phyloP scores from a whole-genome alignment of 2,113 vertebrate species.

The Syrrhaptes paradoxus region DNA sequence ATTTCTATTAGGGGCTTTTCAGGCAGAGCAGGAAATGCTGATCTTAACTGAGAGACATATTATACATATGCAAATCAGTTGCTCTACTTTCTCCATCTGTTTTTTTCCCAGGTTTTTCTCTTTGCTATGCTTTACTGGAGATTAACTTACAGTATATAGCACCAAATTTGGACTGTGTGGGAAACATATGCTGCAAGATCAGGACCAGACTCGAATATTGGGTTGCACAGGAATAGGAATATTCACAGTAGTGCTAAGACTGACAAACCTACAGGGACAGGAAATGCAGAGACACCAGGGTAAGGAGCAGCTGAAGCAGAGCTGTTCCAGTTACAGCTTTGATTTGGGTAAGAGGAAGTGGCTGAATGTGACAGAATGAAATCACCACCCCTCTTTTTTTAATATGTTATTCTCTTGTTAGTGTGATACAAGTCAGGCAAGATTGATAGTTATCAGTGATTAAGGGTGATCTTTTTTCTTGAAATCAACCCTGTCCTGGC shows the following conservation, averaged over 20 bases:
- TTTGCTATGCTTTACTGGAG: constrained; percentile 34
- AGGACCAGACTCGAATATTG: constrained; percentile 61
- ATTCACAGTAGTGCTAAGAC: constrained; percentile 46
- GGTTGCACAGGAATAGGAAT: constrained; percentile 60
- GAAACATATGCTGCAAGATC: constrained; percentile 66
- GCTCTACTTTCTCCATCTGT: constrained; percentile 71
- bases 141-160: constrained; percentile 57
- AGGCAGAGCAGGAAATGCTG: constrained; percentile 49
- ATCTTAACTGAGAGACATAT: constrained; percentile 62
- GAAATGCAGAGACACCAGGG: constrained; percentile 40
- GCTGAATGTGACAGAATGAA: constrained; percentile 22
- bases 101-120: constrained; percentile 56
- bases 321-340: constrained; percentile 46
- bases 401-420: not conserved
- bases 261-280: constrained; percentile 55
- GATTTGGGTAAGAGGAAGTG: constrained; percentile 33
- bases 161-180: constrained; percentile 56
- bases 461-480: not conserved
- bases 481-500: not conserved
- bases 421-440: not conserved
- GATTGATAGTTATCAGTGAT: not conserved
- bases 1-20: constrained; percentile 40
- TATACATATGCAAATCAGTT: constrained; percentile 66
- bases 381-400: not conserved
- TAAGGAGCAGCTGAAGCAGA: constrained; percentile 40